Evolutionary conservation across 2,888 invertebrate species (phyloP), one percentile per base, ranked within the genome.

Genomic region (Callosobruchus maculatus): DNA sequence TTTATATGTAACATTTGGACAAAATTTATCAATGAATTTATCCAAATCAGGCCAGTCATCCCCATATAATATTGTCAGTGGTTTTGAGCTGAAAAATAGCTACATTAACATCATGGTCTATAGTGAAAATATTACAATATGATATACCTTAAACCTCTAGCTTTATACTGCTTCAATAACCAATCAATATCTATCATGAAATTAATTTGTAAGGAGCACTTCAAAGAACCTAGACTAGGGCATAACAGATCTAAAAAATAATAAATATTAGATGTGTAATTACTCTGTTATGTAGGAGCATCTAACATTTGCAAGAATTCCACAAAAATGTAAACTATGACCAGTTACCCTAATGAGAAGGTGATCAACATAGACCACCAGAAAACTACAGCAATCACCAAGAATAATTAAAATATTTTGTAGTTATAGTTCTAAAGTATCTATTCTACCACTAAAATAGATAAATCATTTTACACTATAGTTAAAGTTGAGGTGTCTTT

Each of bases 161-260:
- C 92, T 81, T 92, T 90, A 82, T 97, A 97, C 81, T 97, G 96
- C 0, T 95, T 93, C 74, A 96, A 88, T 0, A 98, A 86, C 97
- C 97, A 98, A 0, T 93, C 93, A 13, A 95, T 89, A 81, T 98
- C 97, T 67, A 97, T 93, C 94, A 97, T 95, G 82, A 96, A 98
- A 86, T 96, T 98, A 26, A 98, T 93, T 87, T 98, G 96, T n/a
- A 95, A 86, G 0, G 93, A 93, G 69, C 90, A 90, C 78, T 92
- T 92, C 4, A 96, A 87, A 74, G 92, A 91, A 0, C 96, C 96
- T 2, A 96, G 87, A 83, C 94, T 94, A 7, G 89, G 89, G 81
- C 95, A 95, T 3, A 96, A 86, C n/a, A 96, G 89, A 87, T 96
- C 95, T 90, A 88, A 21, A 86, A 88, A 21, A 21, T 73, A 76